Evolutionary conservation across 2,797 vertebrate species (phyloP).

Genomic region (Micrastur ruficollis): DNA sequence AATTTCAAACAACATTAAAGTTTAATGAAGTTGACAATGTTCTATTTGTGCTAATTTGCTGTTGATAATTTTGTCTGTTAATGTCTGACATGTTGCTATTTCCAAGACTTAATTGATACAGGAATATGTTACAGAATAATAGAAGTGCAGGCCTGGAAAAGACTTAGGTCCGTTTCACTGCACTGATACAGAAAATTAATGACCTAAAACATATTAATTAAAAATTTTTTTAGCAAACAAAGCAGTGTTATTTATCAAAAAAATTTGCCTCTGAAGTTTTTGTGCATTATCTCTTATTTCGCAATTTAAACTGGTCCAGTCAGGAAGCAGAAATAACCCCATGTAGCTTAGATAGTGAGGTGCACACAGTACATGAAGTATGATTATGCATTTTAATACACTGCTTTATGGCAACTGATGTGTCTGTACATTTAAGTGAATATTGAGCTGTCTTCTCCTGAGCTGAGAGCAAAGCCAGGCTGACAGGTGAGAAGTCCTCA

Average conservation of each 20-base stretch:
- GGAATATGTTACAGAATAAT: neutral
- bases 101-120: neutral
- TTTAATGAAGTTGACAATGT: neutral
- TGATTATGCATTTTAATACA: neutral
- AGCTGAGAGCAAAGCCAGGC: neutral
- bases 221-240: neutral
- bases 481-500: neutral
- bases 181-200: neutral
- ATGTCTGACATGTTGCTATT: neutral
- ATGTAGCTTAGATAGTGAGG: neutral
- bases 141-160: neutral
- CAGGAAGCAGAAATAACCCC: neutral
- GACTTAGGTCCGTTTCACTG: neutral
- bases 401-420: neutral
- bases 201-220: neutral
- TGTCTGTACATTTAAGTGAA: neutral
- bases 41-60: neutral
- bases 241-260: neutral
- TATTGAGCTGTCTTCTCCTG: neutral
- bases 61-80: neutral
- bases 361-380: neutral
- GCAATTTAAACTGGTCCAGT: neutral
- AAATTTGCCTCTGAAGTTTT: neutral
- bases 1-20: neutral
- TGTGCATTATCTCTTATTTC: neutral